phyloP scores from a whole-genome alignment of 2,797 vertebrate species.

The Balearica regulorum region DNA sequence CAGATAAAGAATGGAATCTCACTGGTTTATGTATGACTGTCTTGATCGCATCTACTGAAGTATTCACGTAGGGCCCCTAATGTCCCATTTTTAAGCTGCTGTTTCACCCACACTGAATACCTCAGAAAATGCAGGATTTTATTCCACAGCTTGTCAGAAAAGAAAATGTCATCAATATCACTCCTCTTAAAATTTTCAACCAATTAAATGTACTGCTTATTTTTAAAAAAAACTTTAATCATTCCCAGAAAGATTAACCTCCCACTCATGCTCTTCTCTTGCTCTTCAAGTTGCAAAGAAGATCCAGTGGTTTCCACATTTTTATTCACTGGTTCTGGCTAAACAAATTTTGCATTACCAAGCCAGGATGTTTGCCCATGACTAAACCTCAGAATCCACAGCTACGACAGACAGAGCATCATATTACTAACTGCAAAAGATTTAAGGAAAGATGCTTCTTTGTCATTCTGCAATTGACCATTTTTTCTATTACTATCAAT shows the following conservation, averaged over 20 bases:
- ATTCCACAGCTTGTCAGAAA: conserved; percentile 14
- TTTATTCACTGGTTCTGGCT: not conserved
- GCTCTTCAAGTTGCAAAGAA: not conserved
- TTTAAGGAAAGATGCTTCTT: not conserved
- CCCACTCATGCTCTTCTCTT: not conserved
- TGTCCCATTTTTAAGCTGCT: conserved; percentile 20
- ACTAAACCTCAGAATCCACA: not conserved
- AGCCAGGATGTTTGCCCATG: not conserved
- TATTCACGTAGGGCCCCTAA: not conserved
- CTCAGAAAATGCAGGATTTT: conserved; percentile 2
- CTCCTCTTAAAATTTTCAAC: not conserved
- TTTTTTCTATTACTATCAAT: not conserved
- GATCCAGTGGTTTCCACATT: not conserved
- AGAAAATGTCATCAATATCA: not conserved
- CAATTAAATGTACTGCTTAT: not conserved
- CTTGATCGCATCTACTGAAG: not conserved
- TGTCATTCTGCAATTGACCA: not conserved
- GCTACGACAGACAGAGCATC: not conserved
- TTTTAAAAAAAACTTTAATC: not conserved
- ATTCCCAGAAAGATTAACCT: not conserved
- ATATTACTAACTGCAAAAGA: not conserved
- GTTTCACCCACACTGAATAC: conserved; percentile 17
- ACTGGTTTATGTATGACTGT: not conserved
- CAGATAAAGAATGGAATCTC: not conserved
- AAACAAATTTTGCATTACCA: not conserved